Base-by-base conservation (phyloP, 1,140 invertebrate species). In the Drosophila aff. region DNA sequence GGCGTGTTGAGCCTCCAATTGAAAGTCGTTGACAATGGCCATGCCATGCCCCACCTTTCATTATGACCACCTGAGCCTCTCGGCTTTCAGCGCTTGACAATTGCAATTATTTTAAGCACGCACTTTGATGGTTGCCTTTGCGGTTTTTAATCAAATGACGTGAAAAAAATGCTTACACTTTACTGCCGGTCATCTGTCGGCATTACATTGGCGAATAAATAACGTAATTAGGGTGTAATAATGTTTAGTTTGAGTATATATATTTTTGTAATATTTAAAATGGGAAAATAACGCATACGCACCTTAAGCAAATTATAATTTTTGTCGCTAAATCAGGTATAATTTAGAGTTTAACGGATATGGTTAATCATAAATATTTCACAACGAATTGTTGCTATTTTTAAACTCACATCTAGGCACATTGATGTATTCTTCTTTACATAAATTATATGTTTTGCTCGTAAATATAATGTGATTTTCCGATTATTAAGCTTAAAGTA, bases 51-150 rank as follows among this genome's bases (percentile, higher is more conserved):
- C 23, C 49, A 33, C 18, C 26, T 49, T 2, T 10, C 41, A 26
- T 10, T 57, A 10, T 23, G 23, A 23, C 44, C 58, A 63, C 65
- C 76, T 77, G 65, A 61, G 71, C 59, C 58, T n/a, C 33, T 18
- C 31, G 49, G 49, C n/a, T 55, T 75, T 64, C 40, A 46, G 59
- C 58, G 57, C 55, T 46, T 33, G 49, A 68, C 64, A 68, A 79
- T 64, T 77, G 83, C 71, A 82, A 82, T 82, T 79, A 87, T 86
- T 82, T 86, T 76, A 82, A 86, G 79, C 83, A 79, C 79, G 62
- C 75, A 86, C 79, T 85, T 85, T 78, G 64, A 62, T 81, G 66
- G 63, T 61, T 47, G 38, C 53, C 46, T 52, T 53, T 82, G 64
- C 52, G 73, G 65, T 58, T 78, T 81, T 82, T 60, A 74, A 78